A percentile compares a stretch with the other conserved stretches of the same genome.
Conservation (phyloP, 2,797 vertebrate genomes). For the Pampus argenteus region DNA sequence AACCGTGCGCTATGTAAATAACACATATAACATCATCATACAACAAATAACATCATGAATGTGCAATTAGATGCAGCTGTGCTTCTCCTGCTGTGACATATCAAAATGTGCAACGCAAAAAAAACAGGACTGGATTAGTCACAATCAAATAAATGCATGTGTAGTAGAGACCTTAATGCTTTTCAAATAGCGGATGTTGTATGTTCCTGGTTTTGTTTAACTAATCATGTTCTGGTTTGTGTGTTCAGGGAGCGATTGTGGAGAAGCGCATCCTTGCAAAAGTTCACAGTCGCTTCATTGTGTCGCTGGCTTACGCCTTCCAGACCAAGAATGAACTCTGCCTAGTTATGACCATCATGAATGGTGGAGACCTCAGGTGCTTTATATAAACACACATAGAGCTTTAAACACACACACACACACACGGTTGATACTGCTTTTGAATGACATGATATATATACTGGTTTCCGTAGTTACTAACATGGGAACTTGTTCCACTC, state of each 20-base stretch:
- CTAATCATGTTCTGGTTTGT: constrained; percentile 25
- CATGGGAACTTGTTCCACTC: constrained; percentile 14
- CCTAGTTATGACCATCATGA: constrained; percentile 88
- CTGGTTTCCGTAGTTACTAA: constrained; percentile 22
- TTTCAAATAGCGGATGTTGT: background rate
- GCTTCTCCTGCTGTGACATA: too few relatives aligned
- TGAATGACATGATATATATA: background rate
- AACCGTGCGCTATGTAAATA: too few relatives aligned
- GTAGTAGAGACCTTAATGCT: background rate
- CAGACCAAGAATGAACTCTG: constrained; percentile 87
- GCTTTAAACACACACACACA: background rate
- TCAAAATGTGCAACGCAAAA: background rate
- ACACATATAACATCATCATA: too few relatives aligned
- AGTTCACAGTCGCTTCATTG: constrained; percentile 87
- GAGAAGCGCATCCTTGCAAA: constrained; percentile 86
- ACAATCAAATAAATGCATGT: background rate
- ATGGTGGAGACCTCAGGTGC: constrained; percentile 87
- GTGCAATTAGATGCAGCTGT: too few relatives aligned
- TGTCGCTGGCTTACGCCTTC: constrained; percentile 85
- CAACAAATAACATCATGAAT: too few relatives aligned
- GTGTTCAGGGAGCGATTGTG: constrained; percentile 82
- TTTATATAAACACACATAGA: constrained; percentile 3
- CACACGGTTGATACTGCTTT: background rate
- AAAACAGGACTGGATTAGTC: background rate
- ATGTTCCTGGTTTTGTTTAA: constrained; percentile 6